phyloP scores from a whole-genome alignment of 2,888 invertebrate genomes.

The Sinelater perroti region DNA sequence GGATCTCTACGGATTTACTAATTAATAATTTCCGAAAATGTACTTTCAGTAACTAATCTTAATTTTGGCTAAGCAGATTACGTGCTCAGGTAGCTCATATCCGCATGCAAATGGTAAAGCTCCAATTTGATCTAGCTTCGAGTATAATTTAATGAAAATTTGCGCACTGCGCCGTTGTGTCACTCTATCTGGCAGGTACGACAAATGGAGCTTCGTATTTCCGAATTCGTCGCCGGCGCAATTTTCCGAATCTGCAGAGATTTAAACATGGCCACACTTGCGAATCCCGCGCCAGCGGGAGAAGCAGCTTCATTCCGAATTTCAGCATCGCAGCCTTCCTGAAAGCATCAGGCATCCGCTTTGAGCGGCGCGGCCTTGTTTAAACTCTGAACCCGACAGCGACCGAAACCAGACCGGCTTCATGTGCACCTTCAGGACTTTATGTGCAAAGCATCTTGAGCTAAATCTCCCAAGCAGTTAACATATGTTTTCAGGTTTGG shows the following conservation, averaged over 20 bases:
- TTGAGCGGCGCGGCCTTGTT: background rate
- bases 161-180: background rate
- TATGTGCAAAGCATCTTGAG: background rate
- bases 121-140: slow-evolving; percentile 1
- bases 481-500: too few relatives aligned
- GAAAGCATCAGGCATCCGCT: background rate
- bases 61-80: slow-evolving; percentile 6
- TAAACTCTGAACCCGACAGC: background rate
- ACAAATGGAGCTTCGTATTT: too few relatives aligned
- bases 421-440: background rate
- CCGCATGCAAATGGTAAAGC: slow-evolving; percentile 6
- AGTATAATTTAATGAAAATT: slow-evolving; percentile 1
- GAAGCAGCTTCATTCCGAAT: too few relatives aligned
- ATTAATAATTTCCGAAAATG: background rate
- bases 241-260: too few relatives aligned
- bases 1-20: too few relatives aligned
- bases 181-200: background rate
- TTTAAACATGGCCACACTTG: too few relatives aligned
- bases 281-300: too few relatives aligned
- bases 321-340: too few relatives aligned
- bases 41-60: background rate
- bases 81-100: background rate
- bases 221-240: too few relatives aligned
- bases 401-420: background rate
- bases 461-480: background rate